Evolutionary conservation across 2,113 vertebrate species (phyloP).

Genomic region (Rhea americana): DNA sequence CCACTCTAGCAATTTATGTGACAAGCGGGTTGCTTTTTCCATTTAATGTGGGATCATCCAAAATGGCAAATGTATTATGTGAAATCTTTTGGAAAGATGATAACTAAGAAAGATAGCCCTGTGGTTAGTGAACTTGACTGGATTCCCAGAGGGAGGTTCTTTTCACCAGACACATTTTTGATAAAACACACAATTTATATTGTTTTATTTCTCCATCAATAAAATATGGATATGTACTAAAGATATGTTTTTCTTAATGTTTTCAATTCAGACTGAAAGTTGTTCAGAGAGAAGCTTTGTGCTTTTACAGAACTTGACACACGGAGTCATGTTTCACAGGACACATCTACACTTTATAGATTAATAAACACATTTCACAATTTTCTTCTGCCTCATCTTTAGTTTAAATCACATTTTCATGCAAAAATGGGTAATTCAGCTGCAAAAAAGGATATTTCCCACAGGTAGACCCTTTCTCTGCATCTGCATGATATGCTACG

Average conservation of each 20-base stretch:
- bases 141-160: background rate
- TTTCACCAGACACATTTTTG: background rate
- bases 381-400: background rate
- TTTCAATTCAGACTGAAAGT: background rate
- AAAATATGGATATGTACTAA: background rate
- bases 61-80: slow-evolving; percentile 19
- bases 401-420: background rate
- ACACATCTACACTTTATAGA: background rate
- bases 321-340: background rate
- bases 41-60: background rate
- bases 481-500: background rate
- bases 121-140: background rate
- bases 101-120: background rate
- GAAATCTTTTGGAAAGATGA: slow-evolving; percentile 22
- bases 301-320: background rate
- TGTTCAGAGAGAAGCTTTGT: background rate
- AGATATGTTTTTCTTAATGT: background rate
- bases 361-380: background rate
- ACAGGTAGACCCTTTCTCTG: background rate
- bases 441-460: background rate
- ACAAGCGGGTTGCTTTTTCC: background rate
- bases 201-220: background rate
- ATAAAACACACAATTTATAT: background rate
- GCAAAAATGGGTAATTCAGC: background rate
- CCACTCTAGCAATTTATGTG: background rate